phyloP scores from a whole-genome alignment of 2,797 vertebrate species.

The Pelochelys cantorii region DNA sequence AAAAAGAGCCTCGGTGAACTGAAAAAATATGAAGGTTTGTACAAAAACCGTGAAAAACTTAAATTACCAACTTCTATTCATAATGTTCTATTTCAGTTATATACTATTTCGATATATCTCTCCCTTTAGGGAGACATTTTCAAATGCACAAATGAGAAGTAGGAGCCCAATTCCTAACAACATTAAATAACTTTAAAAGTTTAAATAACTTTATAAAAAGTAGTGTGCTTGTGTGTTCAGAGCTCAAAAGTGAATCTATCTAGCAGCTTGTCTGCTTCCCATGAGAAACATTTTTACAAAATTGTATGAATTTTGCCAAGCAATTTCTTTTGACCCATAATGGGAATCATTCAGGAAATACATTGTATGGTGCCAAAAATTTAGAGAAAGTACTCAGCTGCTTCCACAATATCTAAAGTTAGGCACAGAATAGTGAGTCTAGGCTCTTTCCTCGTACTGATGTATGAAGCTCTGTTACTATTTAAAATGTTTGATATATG shows the following conservation, averaged over 20 bases:
- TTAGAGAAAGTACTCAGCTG: not conserved
- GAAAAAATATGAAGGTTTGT: not conserved
- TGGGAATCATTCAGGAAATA: not conserved
- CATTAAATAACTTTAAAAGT: not conserved
- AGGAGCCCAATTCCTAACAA: not conserved
- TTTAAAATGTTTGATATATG: too few relatives aligned
- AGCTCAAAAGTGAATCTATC: not conserved
- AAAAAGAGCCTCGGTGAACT: not conserved
- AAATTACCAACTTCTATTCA: not conserved
- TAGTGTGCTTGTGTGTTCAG: not conserved
- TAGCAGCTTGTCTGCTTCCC: not conserved
- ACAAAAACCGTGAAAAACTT: not conserved
- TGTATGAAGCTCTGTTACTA: not conserved
- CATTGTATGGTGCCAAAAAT: not conserved
- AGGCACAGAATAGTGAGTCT: not conserved
- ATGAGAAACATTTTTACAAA: not conserved
- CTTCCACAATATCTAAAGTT: not conserved
- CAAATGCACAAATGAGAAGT: not conserved
- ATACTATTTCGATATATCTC: rapidly evolving
- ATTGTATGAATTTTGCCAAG: not conserved
- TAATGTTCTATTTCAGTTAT: not conserved
- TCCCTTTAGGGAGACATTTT: not conserved
- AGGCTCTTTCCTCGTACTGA: not conserved
- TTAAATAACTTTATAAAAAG: not conserved
- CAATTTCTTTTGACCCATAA: not conserved